Evolutionary conservation across 2,888 invertebrate species (phyloP), one percentile per base, ranked within the genome.

Genomic region (Lomographa bimaculata): DNA sequence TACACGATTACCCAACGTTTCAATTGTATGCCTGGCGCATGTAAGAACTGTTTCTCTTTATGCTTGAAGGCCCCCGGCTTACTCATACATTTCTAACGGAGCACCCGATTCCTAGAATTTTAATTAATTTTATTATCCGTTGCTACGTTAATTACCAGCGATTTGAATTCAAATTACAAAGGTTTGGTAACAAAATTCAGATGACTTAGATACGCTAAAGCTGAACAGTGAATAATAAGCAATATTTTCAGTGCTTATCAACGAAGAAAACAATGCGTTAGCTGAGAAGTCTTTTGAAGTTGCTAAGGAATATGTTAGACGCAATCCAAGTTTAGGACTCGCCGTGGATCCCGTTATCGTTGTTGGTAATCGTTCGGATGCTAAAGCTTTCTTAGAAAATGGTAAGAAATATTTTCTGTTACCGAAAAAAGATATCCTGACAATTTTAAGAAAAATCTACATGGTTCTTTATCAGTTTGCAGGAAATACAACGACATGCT

Each of bases 211-310:
- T 28, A 27, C 5, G 28, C 34, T 14, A 32, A 29, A 28, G 23
- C 10, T 11, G 7, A 7, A 23, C 70, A 94, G 94, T 94, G 66
- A 7, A 20, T n/a, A n/a, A n/a, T n/a, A n/a, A n/a, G n/a, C n/a
- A n/a, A n/a, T n/a, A 9, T 28, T 79, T 77, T 25, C 71, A 94
- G 95, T 95, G 67, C 91, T 93, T 60, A 92, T 95, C 29, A 95
- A 94, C 64, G 95, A 95, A 73, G 93, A 93, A 64, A 92, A 91
- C 39, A 94, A 95, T 69, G 91, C 92, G 27, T 87, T 93, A 11
- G 94, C 94, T 2, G 92, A 93, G 50, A 93, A 92, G 70, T 91
- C 94, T 1, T 90, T 94, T 28, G 93, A 94, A 56, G 93, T 94
- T 8, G 94, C 93, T 1, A 86, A 92, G 45, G 93, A 93, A 38